phyloP scores from a whole-genome alignment of 2,888 invertebrate species.

The Andrena flavipes region DNA sequence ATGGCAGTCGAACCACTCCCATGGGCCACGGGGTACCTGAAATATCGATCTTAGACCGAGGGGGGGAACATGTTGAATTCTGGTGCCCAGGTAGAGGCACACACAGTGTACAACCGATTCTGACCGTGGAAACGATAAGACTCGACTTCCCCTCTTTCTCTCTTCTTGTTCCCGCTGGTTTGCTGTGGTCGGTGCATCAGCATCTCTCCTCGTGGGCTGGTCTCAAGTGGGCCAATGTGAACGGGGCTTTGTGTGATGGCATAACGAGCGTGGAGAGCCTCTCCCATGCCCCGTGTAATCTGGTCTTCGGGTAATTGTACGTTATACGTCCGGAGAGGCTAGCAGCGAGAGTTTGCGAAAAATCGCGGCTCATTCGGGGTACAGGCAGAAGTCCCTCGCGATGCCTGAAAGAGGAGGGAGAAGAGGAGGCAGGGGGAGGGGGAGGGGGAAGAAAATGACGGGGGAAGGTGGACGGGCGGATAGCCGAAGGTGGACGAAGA shows the following conservation, averaged over 20 bases:
- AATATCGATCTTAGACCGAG: constrained; percentile 46
- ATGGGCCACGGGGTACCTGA: constrained; percentile 24
- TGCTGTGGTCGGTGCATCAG: constrained; percentile 49
- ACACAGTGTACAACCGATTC: constrained; percentile 45
- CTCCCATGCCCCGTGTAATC: constrained; percentile 80
- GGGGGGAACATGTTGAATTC: constrained; percentile 40
- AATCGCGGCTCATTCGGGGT: constrained; percentile 75
- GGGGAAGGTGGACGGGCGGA: constrained; percentile 26
- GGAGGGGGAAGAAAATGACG: constrained; percentile 17
- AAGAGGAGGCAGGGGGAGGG: neutral
- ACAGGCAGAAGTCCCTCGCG: constrained; percentile 59
- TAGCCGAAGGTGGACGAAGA: constrained; percentile 14
- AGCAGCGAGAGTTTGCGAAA: constrained; percentile 75
- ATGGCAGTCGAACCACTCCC: constrained; percentile 44
- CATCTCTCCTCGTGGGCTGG: constrained; percentile 50
- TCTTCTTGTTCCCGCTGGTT: neutral
- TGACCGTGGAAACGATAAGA: constrained; percentile 61
- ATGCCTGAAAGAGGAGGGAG: constrained; percentile 34
- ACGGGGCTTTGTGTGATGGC: constrained; percentile 73
- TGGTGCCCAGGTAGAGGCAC: constrained; percentile 46
- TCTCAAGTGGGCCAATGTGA: constrained; percentile 76
- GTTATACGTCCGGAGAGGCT: constrained; percentile 80
- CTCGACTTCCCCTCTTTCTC: neutral
- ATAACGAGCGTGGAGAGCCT: constrained; percentile 75
- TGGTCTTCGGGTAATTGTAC: constrained; percentile 83